phyloP scores from a whole-genome alignment of 2,888 invertebrate genomes.

The Acronicta psi region DNA sequence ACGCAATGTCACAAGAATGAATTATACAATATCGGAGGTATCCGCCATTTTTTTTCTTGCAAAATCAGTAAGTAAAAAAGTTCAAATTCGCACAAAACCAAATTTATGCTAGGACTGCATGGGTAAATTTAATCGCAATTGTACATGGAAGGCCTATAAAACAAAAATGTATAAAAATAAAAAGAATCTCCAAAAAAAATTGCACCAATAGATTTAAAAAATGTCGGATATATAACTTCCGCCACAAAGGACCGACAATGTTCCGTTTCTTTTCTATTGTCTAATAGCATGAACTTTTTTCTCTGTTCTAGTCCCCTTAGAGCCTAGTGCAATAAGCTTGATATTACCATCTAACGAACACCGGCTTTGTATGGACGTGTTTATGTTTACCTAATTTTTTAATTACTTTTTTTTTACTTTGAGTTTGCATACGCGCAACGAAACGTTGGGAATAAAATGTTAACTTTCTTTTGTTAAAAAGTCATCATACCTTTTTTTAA shows the following conservation, averaged over 20 bases:
- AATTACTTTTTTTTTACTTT: conserved; percentile 70
- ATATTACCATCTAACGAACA: conserved; percentile 68
- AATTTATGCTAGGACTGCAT: neutral
- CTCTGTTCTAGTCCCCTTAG: conserved; percentile 30
- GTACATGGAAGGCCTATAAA: neutral
- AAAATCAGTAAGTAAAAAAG: neutral
- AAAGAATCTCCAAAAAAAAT: neutral
- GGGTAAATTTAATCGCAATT: conserved; percentile 9
- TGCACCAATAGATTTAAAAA: conserved; percentile 11
- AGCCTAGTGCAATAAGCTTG: conserved; percentile 58
- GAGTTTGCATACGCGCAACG: conserved; percentile 83
- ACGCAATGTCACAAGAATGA: conserved; percentile 35
- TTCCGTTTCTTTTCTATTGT: conserved; percentile 26
- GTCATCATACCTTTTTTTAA: no score
- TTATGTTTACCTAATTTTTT: conserved; percentile 69
- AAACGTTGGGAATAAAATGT: conserved; percentile 74
- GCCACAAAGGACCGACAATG: conserved; percentile 22
- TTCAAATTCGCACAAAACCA: conserved; percentile 2
- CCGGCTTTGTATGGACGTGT: conserved; percentile 82
- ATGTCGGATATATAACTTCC: conserved; percentile 27
- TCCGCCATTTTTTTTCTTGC: conserved; percentile 15
- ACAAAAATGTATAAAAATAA: neutral
- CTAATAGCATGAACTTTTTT: conserved; percentile 66
- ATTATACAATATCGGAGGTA: conserved; percentile 7
- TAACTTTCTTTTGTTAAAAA: neutral